phyloP scores from a whole-genome alignment of 2,113 vertebrate species.

The Chunga burmeisteri region DNA sequence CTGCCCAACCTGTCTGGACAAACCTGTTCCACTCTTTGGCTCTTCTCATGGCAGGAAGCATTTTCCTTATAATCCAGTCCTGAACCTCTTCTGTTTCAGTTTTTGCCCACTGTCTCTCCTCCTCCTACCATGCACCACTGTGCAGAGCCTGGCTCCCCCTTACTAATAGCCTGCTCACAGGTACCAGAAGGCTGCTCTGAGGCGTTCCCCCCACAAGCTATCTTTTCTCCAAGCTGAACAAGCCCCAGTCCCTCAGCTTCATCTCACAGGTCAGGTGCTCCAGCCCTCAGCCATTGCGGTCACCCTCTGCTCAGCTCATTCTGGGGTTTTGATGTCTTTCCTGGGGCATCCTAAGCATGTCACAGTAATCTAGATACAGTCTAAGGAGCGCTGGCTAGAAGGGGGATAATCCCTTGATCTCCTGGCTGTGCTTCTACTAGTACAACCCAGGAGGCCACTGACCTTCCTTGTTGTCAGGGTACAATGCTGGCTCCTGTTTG shows the following conservation, averaged over 20 bases:
- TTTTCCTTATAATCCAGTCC: background rate
- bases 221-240: background rate
- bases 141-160: background rate
- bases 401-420: background rate
- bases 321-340: background rate
- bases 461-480: background rate
- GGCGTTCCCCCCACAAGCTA: rapidly evolving
- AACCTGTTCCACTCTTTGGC: background rate
- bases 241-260: background rate
- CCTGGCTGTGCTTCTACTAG: background rate
- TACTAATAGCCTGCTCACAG: background rate
- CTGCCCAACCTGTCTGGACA: background rate
- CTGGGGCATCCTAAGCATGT: background rate
- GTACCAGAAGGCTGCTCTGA: background rate
- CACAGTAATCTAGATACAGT: background rate
- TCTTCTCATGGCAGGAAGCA: background rate
- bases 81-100: background rate
- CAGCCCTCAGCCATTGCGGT: background rate
- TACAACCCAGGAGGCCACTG: background rate
- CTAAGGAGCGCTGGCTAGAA: background rate
- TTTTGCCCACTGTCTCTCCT: background rate
- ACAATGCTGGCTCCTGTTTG: background rate
- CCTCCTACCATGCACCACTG: background rate
- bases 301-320: background rate
- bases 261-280: background rate